Evolutionary conservation across 2,113 vertebrate species (phyloP).

Genomic region (western clawed frog (Xenopus tropicalis)): UCB_Xtro_10.0 CM004443.2:57376001-57376500

Average conservation of each 20-base stretch:
- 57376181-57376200: constrained; percentile 3
- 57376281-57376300: constrained; percentile 99
- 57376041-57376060: constrained; percentile 4
- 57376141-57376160: constrained; percentile 18
- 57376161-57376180: constrained; percentile 25
- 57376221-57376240: constrained; percentile 46
- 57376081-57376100: background rate
- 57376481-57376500: no score
- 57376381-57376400: background rate
- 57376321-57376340: constrained; percentile 97
- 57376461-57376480: no score
- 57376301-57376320: constrained; percentile 98
- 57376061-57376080: constrained; percentile 9
- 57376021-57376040: background rate
- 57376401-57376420: no score
- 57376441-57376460: no score
- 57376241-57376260: constrained; percentile 91
- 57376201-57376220: constrained; percentile 1
- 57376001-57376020: background rate
- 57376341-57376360: constrained; percentile 98
- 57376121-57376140: constrained; percentile 23
- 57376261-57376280: constrained; percentile 98
- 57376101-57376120: constrained; percentile 1
- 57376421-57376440: no score
- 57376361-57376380: constrained; percentile 79